Evolutionary conservation across 2,888 invertebrate genomes (phyloP).

Genomic region (Seladonia tumulorum): DNA sequence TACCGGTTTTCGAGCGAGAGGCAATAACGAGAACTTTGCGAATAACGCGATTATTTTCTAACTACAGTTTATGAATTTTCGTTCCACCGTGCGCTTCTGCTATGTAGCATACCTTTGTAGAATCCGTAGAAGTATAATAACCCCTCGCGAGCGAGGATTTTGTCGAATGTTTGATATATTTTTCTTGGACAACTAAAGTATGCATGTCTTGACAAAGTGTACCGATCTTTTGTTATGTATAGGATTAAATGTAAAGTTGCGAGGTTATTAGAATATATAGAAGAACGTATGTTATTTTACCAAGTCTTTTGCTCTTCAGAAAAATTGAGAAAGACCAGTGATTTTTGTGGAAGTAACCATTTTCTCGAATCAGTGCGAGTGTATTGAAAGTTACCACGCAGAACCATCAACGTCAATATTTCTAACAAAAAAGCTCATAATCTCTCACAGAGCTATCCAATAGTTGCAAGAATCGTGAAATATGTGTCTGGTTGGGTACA

Average conservation of each 20-base stretch:
- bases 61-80: neutral
- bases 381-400: neutral
- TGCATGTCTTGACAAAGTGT: neutral
- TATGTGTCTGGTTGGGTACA: neutral
- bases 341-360: neutral
- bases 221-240: no score
- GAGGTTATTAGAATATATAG: no score
- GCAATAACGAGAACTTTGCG: neutral
- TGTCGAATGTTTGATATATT: neutral
- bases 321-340: neutral
- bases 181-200: neutral
- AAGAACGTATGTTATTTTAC: no score
- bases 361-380: neutral
- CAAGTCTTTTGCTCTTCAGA: no score
- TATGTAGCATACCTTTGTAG: neutral
- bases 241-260: no score
- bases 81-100: neutral
- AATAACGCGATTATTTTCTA: neutral
- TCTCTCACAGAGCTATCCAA: neutral
- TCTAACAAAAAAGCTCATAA: neutral
- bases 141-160: neutral
- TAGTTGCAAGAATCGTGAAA: neutral
- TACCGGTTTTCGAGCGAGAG: neutral
- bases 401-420: neutral
- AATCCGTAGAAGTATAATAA: neutral